A percentile compares a stretch with the other conserved stretches of the same genome.
Conservation (phyloP, 2,113 vertebrate genomes). For the Morphnarchus princeps region DNA sequence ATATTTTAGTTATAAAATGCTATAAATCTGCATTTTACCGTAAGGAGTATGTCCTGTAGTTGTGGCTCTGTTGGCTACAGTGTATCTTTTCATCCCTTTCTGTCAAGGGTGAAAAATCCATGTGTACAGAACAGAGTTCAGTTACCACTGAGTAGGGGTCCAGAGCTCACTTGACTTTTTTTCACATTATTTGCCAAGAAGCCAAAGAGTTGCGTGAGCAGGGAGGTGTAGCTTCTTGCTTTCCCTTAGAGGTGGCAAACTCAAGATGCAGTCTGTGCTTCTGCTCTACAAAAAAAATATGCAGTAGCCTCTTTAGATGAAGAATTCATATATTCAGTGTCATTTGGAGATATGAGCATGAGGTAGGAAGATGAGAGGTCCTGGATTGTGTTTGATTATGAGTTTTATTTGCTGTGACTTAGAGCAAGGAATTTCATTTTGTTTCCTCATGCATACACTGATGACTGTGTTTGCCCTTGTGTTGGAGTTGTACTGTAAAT, state of each 20-base stretch:
- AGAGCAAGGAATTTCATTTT: background rate
- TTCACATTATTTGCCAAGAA: background rate
- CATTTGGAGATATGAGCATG: accelerated
- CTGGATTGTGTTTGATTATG: background rate
- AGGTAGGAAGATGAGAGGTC: background rate
- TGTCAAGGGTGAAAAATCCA: background rate
- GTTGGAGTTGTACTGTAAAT: background rate
- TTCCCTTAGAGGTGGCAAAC: background rate
- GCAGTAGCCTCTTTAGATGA: background rate
- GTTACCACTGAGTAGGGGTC: background rate
- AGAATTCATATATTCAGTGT: background rate
- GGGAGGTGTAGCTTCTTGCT: background rate
- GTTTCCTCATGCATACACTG: background rate
- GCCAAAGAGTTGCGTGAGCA: background rate
- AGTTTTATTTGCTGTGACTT: background rate
- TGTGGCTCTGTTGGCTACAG: background rate
- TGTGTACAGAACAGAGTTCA: background rate
- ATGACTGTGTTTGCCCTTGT: background rate
- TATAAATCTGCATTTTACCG: background rate
- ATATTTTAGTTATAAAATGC: background rate
- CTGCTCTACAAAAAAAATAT: background rate
- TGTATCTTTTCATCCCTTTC: background rate
- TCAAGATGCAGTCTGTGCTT: background rate
- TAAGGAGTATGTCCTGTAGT: no score
- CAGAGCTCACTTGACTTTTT: background rate